Percentiles rank a stretch among this genome's conserved stretches.
Conservation (phyloP, 1,140 invertebrate species). For the Streblospio benedicti region DNA sequence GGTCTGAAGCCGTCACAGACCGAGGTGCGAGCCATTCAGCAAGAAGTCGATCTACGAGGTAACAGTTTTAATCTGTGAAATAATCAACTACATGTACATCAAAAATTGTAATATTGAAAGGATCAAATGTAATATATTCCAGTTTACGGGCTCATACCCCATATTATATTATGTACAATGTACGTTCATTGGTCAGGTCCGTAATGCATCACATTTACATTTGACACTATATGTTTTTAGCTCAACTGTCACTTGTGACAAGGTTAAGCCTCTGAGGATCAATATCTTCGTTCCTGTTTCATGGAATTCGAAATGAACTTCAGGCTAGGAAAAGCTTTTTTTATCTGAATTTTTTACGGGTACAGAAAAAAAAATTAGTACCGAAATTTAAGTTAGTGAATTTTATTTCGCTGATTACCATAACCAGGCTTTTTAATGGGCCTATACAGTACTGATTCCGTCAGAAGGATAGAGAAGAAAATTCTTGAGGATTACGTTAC, state of each 20-base stretch:
- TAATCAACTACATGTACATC: background rate
- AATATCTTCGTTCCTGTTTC: no score
- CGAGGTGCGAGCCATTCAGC: slow-evolving; percentile 11
- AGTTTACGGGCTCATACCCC: background rate
- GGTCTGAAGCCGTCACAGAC: slow-evolving; percentile 17
- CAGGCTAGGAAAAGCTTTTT: no score
- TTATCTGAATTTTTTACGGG: no score
- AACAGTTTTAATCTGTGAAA: background rate
- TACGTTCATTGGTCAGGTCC: background rate
- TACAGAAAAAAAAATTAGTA: no score
- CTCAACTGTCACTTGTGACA: no score
- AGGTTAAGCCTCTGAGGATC: no score
- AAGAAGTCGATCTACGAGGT: slow-evolving; percentile 7
- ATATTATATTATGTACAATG: background rate
- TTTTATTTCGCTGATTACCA: no score
- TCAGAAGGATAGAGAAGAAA: no score
- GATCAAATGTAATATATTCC: background rate
- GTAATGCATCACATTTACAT: background rate
- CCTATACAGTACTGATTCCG: no score
- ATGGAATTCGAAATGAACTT: no score
- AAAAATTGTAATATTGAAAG: background rate
- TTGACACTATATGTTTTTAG: background rate
- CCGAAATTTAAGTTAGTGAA: no score
- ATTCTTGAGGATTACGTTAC: no score
- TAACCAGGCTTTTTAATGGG: background rate